Conservation (phyloP, 2,797 vertebrate genomes). For the Mormyrops boulengeri region DNA sequence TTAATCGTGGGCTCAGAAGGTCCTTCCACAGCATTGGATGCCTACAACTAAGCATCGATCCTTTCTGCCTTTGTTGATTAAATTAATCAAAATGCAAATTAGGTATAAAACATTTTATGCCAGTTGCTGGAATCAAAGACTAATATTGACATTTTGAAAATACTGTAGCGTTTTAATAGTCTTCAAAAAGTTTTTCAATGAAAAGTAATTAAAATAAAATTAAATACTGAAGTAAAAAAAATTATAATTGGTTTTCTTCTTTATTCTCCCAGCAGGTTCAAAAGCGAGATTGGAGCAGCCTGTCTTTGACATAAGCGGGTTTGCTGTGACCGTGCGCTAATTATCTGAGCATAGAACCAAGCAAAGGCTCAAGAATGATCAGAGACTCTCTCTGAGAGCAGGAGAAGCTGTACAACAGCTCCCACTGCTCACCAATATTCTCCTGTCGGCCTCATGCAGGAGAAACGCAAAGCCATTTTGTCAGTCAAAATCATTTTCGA, state of each 20-base stretch:
- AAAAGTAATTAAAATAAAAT: neutral
- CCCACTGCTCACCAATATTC: neutral
- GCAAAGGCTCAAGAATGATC: neutral
- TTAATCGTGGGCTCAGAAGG: neutral
- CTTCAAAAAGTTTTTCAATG: neutral
- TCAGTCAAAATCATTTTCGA: neutral
- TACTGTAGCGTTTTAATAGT: neutral
- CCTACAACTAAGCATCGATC: neutral
- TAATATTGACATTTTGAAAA: neutral
- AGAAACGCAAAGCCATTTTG: neutral
- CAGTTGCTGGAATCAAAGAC: neutral
- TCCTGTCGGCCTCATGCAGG: neutral
- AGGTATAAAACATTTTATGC: neutral
- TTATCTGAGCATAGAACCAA: neutral
- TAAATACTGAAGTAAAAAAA: neutral
- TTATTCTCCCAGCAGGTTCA: neutral
- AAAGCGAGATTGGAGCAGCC: neutral
- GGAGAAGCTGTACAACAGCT: neutral
- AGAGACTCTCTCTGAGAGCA: neutral
- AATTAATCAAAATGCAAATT: neutral
- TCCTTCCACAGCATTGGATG: neutral
- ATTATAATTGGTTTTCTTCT: neutral
- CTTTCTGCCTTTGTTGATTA: neutral
- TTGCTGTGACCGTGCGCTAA: neutral
- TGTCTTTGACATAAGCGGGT: neutral